These are phyloP conservation scores for Salvator merianae DNA, from an alignment of 2,113 vertebrate species.

Conservation along the genomic window DNA sequence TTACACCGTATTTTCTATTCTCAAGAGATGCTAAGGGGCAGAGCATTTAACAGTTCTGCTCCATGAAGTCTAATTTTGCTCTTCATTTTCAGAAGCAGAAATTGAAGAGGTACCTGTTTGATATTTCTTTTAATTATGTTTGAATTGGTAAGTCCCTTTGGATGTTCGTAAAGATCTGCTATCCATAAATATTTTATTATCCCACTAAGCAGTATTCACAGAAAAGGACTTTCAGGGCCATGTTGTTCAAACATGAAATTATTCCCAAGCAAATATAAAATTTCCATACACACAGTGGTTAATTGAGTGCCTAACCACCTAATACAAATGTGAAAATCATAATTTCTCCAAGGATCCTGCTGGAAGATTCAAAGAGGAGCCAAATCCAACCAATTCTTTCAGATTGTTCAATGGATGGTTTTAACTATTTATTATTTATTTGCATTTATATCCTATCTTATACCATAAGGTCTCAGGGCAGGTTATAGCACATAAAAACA, in stretches of 20 bases:
- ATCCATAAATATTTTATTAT: constrained; percentile 33
- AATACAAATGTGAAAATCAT: constrained; percentile 29
- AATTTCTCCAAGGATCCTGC: neutral
- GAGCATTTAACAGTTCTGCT: constrained; percentile 9
- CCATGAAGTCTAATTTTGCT: constrained; percentile 20
- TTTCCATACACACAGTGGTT: constrained; percentile 8
- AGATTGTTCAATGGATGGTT: too few species aligned
- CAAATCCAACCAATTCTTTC: neutral
- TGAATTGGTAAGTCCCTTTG: constrained; percentile 15
- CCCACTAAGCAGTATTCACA: constrained; percentile 23
- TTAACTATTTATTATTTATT: too few species aligned
- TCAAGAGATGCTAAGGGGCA: constrained; percentile 5
- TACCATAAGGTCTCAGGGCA: too few species aligned
- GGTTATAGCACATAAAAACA: too few species aligned
- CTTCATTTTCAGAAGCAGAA: constrained; percentile 30
- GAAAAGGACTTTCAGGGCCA: constrained; percentile 27
- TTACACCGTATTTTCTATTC: neutral
- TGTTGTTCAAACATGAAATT: constrained; percentile 24
- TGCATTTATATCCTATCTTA: too few species aligned
- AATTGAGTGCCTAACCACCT: constrained; percentile 20
- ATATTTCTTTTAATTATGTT: constrained; percentile 28
- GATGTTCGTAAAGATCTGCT: constrained; percentile 16
- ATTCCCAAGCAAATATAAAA: constrained; percentile 24
- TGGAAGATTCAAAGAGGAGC: constrained; percentile 18
- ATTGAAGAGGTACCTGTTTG: neutral